phyloP scores from a whole-genome alignment of 2,888 invertebrate genomes.

The Chironomus riparius region DNA sequence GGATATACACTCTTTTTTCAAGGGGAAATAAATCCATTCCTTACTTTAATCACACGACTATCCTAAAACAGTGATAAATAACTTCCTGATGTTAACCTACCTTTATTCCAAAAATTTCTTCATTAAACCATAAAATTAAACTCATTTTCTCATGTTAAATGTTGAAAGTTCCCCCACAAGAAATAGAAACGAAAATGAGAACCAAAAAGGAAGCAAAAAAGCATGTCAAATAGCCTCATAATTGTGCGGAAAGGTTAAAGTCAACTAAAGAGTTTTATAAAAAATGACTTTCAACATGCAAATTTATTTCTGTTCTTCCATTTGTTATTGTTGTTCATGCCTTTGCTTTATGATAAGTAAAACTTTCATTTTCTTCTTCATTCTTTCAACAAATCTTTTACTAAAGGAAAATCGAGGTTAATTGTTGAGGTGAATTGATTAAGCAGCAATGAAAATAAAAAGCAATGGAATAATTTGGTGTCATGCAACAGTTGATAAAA shows the following conservation, averaged over 20 bases:
- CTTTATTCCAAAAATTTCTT: no score
- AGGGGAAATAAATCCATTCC: no score
- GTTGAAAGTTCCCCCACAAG: no score
- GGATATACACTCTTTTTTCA: no score
- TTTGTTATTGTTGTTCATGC: background rate
- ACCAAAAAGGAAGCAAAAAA: background rate
- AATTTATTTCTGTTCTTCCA: background rate
- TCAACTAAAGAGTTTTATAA: background rate
- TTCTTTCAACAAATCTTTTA: background rate
- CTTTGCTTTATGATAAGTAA: background rate
- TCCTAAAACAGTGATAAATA: no score
- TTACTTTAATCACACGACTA: no score
- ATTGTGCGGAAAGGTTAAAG: slow-evolving; percentile 1
- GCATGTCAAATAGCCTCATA: slow-evolving; percentile 12
- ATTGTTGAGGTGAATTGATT: slow-evolving; percentile 4
- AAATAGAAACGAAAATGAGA: no score
- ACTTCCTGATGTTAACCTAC: no score
- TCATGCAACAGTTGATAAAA: slow-evolving; percentile 20
- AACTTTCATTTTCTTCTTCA: background rate
- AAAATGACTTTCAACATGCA: slow-evolving; percentile 19
- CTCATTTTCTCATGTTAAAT: no score
- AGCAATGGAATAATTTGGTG: background rate
- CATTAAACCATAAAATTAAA: no score
- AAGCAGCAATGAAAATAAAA: background rate
- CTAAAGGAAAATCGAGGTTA: background rate